These are phyloP conservation scores for Speoplatyrhinus poulsoni DNA, from an alignment of 2,113 vertebrate genomes.

Conservation along the genomic window DNA sequence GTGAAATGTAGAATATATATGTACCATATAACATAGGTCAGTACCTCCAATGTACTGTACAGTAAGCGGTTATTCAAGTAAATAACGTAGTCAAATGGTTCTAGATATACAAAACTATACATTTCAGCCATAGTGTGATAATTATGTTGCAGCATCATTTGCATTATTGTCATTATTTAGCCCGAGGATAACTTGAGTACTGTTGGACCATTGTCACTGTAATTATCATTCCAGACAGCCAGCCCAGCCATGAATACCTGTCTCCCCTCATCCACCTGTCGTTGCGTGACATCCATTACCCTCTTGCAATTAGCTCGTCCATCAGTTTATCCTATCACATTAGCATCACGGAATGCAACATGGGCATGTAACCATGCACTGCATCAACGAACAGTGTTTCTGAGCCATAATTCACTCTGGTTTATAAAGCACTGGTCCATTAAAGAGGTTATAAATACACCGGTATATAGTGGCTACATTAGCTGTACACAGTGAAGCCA, in stretches of 20 bases:
- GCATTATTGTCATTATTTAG: conserved; percentile 36
- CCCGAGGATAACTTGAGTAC: conserved; percentile 52
- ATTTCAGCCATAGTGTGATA: conserved; percentile 1
- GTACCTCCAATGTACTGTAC: no score
- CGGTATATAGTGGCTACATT: no score
- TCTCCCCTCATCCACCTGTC: conserved; percentile 58
- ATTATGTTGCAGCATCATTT: conserved; percentile 35
- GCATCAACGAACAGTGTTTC: no score
- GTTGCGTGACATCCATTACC: conserved; percentile 45
- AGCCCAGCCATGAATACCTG: conserved; percentile 50
- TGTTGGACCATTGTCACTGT: conserved; percentile 54
- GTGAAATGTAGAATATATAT: no score
- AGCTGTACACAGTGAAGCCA: no score
- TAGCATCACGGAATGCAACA: background rate
- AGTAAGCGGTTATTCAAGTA: no score
- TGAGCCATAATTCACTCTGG: no score
- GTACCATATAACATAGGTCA: no score
- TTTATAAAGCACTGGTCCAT: no score
- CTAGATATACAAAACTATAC: conserved; percentile 43
- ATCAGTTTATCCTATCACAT: conserved; percentile 24
- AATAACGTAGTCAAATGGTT: conserved; percentile 12
- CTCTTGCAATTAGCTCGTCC: conserved; percentile 47
- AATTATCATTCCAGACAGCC: conserved; percentile 61
- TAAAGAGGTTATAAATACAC: no score
- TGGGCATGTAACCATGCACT: background rate